Base-by-base conservation (phyloP, 2,888 invertebrate genomes). In the Drosophila greeni region DNA sequence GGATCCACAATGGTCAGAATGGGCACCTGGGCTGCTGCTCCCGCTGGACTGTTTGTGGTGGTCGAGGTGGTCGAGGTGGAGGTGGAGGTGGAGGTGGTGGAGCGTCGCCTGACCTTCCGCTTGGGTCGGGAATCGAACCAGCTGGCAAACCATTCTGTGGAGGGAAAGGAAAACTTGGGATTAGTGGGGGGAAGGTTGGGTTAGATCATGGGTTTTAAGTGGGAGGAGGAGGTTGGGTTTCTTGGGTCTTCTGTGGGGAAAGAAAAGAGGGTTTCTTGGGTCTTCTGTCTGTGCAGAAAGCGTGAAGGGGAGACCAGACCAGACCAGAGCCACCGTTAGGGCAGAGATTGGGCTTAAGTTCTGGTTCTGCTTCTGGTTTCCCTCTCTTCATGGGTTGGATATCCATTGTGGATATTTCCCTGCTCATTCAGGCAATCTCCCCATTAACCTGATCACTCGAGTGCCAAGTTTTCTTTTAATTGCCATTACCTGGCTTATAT, bases 81-180 rank as follows among this genome's bases (percentile, higher is more conserved):
- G 20, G 74, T 77, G 16, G 78, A 83, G 1, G 86, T 86, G 49
- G 87, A 80, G 20, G 74, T 77, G 16, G 78, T 76, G 39, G 77
- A 76, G 14, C 82, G 74, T 2, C 82, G 84, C 33, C 78, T 70
- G 14, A 72, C 74, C 67, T 86, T 85, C 1, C 83, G 66, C 26
- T 69, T 81, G 3, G 81, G 72, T 20, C 74, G 75, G 5, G 73
- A 84, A 29, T 88, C 87, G 74, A 91, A 91, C 91, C 91, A 91
- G 61, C 88, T 86, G 39, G 86, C 88, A 70, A 91, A 90, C 91
- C 91, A 92, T 75, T 85, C 88, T 88, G 57, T 8, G n/a, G n/a
- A n/a, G n/a, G n/a, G n/a, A 8, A 29, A 16, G n/a, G n/a, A 26
- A 18, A n/a, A n/a, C n/a, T n/a, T n/a, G n/a, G n/a, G n/a, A n/a